Evolutionary conservation across 92 coral and sea anemone species (phyloP), one percentile per base, ranked within the genome.

Genomic region (Zoanthus gigantus): DNA sequence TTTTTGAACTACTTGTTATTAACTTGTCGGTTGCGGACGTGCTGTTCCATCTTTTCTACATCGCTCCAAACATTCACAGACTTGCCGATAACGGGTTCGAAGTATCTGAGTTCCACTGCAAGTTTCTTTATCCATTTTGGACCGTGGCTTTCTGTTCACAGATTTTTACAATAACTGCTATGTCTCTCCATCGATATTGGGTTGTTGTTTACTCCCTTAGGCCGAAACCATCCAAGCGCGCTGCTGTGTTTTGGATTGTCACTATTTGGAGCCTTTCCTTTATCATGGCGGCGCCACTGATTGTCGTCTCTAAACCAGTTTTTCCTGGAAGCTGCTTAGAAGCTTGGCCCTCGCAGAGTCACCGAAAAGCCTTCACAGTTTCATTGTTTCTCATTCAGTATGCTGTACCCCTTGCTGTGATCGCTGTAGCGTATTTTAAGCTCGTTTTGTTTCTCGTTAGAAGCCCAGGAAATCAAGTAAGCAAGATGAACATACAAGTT

Each of bases 141-240:
- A 81, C 85, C 7, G 61, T 81, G 52, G 85, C 56, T 6, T 81
- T 65, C 60, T 45, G 76, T 14, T 81, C 75, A 6, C 74, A 81
- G 63, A 81, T 81, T 16, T 81, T 81, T 45, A 81, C 85, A 9
- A 81, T 81, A 66, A 47, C 85, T 66, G 85, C 65, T 0, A 81
- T 81, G 85, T 81, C 85, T 11, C 85, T 81, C 9, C 85, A 81
- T 81, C 85, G 85, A 18, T 81, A 65, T 11, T 81, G 85, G 85
- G 75, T 81, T 1, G 54, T 81, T 13, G 76, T 81, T 29, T 81
- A 67, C 29, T 81, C 85, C 12, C 47, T 65, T 73, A 81, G 65
- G 29, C 11, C 85, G 1, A 81, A 67, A 53, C 85, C 85, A 47
- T 45, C 85, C 11, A 66, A 29, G 47, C 76, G 76, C 4, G 85